Evolutionary conservation across 2,888 invertebrate genomes (phyloP), one percentile per base, ranked within the genome.

Genomic region (Didymodactylos carnosus): DNA sequence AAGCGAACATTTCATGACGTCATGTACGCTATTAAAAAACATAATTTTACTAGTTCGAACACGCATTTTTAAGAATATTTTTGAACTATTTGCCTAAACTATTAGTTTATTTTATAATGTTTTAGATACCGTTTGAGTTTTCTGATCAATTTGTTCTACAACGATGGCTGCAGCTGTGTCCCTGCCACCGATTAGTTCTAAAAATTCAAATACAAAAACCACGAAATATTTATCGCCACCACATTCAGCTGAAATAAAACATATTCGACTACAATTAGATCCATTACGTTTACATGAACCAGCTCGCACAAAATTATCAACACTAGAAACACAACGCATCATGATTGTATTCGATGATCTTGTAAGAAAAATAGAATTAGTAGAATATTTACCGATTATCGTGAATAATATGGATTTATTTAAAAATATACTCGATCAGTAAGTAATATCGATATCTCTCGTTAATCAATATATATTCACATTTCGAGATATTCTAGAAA

Each of bases 241-340:
- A 5, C 62, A 35, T 62, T 10, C 62, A 35, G 2, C 62, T 35
- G 62, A 27, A 8, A 10, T 19, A 7, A 62, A 62, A 35, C 35
- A 29, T 10, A 62, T 62, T 35, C 62, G 62, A 35, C 71, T 80
- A 10, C 77, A 79, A 51, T 73, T 82, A 13, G 82, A 82, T 77
- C 82, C 82, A 25, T 76, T 80, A 13, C 76, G 81, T 71, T 81
- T 81, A 16, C 75, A 83, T 69, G 83, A 83, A 75, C 83, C 83
- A 10, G 79, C 81, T 3, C 77, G 81, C 39, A 83, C 82, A 76
- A 83, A 83, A 73, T 78, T 83, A 69, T 77, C 82, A 7, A 81
- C 82, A 13, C 77, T 83, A 70, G 83, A 83, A 75, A 78, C 83
- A 0, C 83, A 83, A 76, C 77, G 83, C 41, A 79, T 83, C 10